A percentile compares a stretch with the other conserved stretches of the same genome.
Conservation (phyloP, 2,113 vertebrate species). For the Callorhinus ursinus region DNA sequence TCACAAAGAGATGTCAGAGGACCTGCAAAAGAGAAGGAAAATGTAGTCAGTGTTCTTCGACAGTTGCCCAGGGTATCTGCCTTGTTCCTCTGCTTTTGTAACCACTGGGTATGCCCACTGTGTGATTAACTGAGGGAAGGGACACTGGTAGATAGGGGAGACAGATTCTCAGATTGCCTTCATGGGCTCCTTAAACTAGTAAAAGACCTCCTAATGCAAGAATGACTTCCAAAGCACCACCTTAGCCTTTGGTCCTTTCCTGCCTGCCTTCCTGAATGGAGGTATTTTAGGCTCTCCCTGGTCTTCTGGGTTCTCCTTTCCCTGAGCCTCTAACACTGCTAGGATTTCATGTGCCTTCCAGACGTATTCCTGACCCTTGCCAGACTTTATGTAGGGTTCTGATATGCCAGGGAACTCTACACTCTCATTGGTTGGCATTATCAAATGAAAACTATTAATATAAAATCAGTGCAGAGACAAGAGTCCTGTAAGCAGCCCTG, state of each 20-base stretch:
- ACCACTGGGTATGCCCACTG: background rate
- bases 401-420: background rate
- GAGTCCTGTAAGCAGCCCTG: background rate
- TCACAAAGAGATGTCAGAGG: background rate
- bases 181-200: background rate
- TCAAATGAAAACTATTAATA: background rate
- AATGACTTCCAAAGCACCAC: background rate
- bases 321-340: background rate
- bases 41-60: background rate
- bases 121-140: background rate
- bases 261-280: background rate
- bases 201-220: background rate
- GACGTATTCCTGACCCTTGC: background rate
- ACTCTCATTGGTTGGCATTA: background rate
- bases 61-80: background rate
- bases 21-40: background rate
- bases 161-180: background rate
- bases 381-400: slow-evolving; percentile 1
- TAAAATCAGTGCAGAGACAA: background rate
- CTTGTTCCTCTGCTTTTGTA: background rate
- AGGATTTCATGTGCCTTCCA: background rate
- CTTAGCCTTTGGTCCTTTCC: background rate
- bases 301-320: background rate
- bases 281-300: background rate
- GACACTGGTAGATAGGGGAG: background rate